These are phyloP conservation scores for Wiebesia pumilae DNA, from an alignment of 1,140 invertebrate species.

Conservation along the genomic window DNA sequence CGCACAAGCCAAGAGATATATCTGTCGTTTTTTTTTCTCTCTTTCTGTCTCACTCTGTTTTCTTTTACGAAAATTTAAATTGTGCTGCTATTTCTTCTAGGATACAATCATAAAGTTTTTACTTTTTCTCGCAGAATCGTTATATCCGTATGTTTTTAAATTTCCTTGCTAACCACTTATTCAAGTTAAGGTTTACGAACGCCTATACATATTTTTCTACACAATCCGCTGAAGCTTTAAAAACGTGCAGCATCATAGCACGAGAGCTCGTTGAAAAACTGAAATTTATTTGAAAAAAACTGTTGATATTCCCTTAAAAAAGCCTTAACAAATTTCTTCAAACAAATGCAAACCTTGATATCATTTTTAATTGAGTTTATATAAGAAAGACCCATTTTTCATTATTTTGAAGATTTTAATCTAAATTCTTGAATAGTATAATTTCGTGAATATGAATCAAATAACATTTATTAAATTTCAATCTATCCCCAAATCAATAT, in stretches of 20 bases:
- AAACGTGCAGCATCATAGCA: not conserved
- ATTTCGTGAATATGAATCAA: no score
- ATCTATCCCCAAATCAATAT: no score
- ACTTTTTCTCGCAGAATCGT: not conserved
- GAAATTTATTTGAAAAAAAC: not conserved
- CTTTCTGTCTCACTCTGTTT: not conserved
- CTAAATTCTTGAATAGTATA: no score
- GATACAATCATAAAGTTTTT: not conserved
- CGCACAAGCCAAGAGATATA: not conserved
- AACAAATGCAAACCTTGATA: no score
- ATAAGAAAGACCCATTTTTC: no score
- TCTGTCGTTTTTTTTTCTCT: not conserved
- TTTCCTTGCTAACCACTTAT: not conserved
- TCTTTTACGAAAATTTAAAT: not conserved
- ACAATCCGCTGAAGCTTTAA: not conserved
- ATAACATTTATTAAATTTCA: no score
- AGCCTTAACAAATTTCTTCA: no score
- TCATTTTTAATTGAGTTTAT: no score
- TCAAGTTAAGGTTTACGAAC: not conserved
- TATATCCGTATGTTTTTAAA: slow-evolving; percentile 1
- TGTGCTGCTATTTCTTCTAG: not conserved
- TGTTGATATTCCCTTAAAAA: not conserved
- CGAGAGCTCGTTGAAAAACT: not conserved
- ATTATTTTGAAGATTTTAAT: no score
- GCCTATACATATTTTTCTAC: slow-evolving; percentile 7